Base-by-base conservation (phyloP, 2,888 invertebrate species). In the Limenitis camilla region DNA sequence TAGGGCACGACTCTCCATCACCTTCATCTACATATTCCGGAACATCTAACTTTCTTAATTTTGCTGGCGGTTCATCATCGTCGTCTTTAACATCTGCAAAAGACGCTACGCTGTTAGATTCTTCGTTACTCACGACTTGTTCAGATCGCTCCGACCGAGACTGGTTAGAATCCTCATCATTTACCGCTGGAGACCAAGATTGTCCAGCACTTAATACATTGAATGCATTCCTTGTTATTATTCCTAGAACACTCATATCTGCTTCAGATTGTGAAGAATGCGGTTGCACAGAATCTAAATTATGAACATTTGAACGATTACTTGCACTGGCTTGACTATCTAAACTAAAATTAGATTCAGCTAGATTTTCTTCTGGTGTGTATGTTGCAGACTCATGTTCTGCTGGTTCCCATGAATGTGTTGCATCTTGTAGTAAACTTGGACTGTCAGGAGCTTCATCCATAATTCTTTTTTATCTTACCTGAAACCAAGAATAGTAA, bases 1-100 rank as follows among this genome's bases (percentile, higher is more conserved):
- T 97, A 0, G 96, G 91, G 65, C 98, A 98, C 0, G 90, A 89
- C 66, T 91, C 89, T 0, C 92, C 93, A 44, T 93, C 92, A 40
- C 90, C 90, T 2, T 91, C 91, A 1, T 74, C 75, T 0, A 48
- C 40, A 45, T 61, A 59, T 40, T 64, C 61, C 0, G 74, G 67
- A 0, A 74, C 69, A n/a, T 59, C 64, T 0, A 80, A 41, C 49
- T 72, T 80, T 5, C 81, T 67, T 0, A 79, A 46, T 61, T 85
- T 85, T 0, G 76, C 66, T 0, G 81, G 81, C 0, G 80, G 81
- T 1, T 72, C 71, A 1, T 59, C 56, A 0, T 56, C 54, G 6
- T 50, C 48, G 39, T 61, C 60, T n/a, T 47, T 50, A 4, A 44
- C 31, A 28, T 68, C 71, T 5, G 71, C 69, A 7, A 66, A 44